Evolutionary conservation across 2,888 invertebrate genomes (phyloP).

Genomic region (Agrilus mali): DNA sequence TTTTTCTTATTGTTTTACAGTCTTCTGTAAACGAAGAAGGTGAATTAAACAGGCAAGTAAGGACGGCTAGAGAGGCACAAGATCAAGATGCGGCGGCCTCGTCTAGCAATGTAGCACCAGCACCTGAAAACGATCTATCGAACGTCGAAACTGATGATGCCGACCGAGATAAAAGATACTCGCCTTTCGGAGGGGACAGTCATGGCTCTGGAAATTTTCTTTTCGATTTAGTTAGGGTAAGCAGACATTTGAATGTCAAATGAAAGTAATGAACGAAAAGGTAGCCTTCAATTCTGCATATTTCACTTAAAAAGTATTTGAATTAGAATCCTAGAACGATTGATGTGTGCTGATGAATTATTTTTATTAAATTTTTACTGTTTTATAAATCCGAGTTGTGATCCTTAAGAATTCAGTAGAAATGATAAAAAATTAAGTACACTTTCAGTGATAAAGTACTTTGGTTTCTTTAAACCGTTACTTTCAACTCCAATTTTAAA

Average conservation of each 20-base stretch:
- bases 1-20: no score
- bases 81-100: constrained; percentile 33
- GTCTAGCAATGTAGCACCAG: constrained; percentile 49
- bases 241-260: constrained; percentile 26
- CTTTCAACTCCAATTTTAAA: no score
- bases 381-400: no score
- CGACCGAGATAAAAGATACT: constrained; percentile 71
- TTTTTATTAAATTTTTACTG: no score
- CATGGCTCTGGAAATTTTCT: constrained; percentile 58
- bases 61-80: constrained; percentile 25
- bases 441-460: no score
- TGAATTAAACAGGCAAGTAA: constrained; percentile 24
- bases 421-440: no score
- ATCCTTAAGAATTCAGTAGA: no score
- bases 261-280: not conserved
- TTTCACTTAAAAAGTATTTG: no score
- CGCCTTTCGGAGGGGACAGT: constrained; percentile 46
- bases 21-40: constrained; percentile 11
- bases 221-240: constrained; percentile 80
- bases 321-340: no score
- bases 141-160: constrained; percentile 61
- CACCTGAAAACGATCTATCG: constrained; percentile 58
- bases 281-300: no score
- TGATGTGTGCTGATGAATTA: no score
- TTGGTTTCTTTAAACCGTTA: no score